Evolutionary conservation across 35 echinoderm and acorn worm species (phyloP), one percentile per base, ranked within the genome.

Genomic region (Apostichopus japonicus): DNA sequence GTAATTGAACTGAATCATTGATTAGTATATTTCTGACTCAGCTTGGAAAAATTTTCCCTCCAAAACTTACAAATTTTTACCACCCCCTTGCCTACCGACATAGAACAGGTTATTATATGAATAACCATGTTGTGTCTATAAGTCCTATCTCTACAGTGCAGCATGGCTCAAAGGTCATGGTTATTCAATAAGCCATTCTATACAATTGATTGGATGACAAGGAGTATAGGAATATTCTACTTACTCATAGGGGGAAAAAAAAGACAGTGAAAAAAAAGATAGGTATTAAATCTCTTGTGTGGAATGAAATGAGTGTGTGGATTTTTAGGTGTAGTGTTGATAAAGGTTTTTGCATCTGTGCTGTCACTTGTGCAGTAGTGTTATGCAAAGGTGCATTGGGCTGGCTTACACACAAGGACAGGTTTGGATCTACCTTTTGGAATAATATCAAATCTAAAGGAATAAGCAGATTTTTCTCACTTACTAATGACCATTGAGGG

Each of bases 1-100:
- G 81, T 57, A 59, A 84, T 53, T 59, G 80, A 84, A 84, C 55
- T 23, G 54, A 84, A 59, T 84, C 53, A 84, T 84, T 84, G 81
- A 84, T 84, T 84, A 57, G 56, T 84, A 57, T 4, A 44, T 10
- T 58, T 84, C 81, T 84, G 81, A 84, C 81, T 84, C 53, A 84
- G 81, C 56, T 23, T 84, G 54, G 17, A 84, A 57, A 54, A 84
- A 84, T 84, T 84, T 75, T 75, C 71, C 71, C 71, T 75, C 17
- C 21, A 75, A 75, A 75, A 75, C n/a, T 67, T 67, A 67, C 63
- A n/a, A 21, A 75, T 24, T 75, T 75, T 6, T 75, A 21, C 1
- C 71, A 24, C 17, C 71, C 71, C 71, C n/a, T 67, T 44, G 33
- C 33, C 33, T 3, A 44, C 33, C 3, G 33, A 44, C 33, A 44